Conservation (phyloP, 2,113 vertebrate genomes). For the Spheniscus mendiculus region DNA sequence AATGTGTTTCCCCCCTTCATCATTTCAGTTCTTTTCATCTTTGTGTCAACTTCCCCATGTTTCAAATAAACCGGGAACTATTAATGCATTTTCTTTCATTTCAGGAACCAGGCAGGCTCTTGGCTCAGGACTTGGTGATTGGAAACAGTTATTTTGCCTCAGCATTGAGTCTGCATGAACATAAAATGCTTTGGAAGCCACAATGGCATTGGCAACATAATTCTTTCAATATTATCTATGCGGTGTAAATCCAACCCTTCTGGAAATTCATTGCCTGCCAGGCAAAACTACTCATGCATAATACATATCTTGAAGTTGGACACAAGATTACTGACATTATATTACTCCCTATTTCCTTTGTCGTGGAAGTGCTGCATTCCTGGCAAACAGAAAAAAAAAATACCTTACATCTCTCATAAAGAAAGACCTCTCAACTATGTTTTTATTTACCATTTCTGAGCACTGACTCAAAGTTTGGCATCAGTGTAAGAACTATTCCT, state of each 20-base stretch:
- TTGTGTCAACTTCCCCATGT: background rate
- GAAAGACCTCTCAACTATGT: background rate
- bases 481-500: background rate
- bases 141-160: background rate
- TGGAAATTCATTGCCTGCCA: background rate
- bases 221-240: background rate
- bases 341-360: background rate
- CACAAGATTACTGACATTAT: background rate
- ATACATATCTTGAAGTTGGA: background rate
- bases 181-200: background rate
- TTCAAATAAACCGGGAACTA: constrained; percentile 1
- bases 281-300: constrained; percentile 2
- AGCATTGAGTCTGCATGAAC: background rate
- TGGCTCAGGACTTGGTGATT: background rate
- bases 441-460: background rate
- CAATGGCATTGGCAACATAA: background rate
- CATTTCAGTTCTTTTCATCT: background rate
- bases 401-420: background rate
- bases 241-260: background rate
- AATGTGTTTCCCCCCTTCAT: background rate
- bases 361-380: background rate
- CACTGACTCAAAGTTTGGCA: background rate
- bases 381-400: background rate
- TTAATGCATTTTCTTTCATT: background rate
- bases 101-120: background rate